Percentiles rank a stretch among this genome's conserved stretches.
Evolutionary conservation across 2,113 vertebrate genomes (phyloP).

Genomic region (Xiphophorus maculatus): DNA sequence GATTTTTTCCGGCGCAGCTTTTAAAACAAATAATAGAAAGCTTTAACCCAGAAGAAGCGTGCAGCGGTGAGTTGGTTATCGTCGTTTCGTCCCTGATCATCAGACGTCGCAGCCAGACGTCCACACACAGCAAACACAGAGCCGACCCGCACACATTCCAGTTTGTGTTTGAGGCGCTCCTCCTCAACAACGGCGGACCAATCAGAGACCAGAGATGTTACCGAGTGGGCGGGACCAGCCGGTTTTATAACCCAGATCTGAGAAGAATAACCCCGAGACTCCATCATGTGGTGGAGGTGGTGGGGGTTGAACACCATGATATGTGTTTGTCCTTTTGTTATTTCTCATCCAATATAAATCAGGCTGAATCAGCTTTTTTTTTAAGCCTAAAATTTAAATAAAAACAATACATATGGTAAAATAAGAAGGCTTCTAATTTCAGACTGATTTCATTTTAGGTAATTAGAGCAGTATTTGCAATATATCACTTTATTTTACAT

Average conservation of each 20-base stretch:
- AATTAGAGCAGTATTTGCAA: not conserved
- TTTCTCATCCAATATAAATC: not conserved
- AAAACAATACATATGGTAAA: not conserved
- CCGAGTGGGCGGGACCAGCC: slow-evolving; percentile 51
- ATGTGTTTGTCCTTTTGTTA: slow-evolving; percentile 20
- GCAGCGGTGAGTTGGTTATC: not conserved
- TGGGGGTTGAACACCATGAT: slow-evolving; percentile 3
- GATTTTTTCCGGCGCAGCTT: not conserved
- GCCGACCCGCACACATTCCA: slow-evolving; percentile 57
- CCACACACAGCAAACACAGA: slow-evolving; percentile 44
- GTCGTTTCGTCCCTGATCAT: slow-evolving; percentile 7
- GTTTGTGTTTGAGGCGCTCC: slow-evolving; percentile 66
- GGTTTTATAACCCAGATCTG: slow-evolving; percentile 5
- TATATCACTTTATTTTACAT: not conserved
- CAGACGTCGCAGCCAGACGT: not conserved
- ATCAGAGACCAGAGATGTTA: slow-evolving; percentile 56
- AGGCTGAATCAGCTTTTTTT: not conserved
- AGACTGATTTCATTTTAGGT: not conserved
- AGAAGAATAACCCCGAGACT: slow-evolving; percentile 14
- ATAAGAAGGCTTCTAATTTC: too few species aligned
- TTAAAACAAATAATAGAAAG: not conserved
- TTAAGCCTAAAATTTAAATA: not conserved
- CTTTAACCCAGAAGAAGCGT: not conserved
- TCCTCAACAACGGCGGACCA: slow-evolving; percentile 64
- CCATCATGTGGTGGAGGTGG: slow-evolving; percentile 1